Evolutionary conservation across 2,888 invertebrate genomes (phyloP).

Genomic region (Bombylius discolor): DNA sequence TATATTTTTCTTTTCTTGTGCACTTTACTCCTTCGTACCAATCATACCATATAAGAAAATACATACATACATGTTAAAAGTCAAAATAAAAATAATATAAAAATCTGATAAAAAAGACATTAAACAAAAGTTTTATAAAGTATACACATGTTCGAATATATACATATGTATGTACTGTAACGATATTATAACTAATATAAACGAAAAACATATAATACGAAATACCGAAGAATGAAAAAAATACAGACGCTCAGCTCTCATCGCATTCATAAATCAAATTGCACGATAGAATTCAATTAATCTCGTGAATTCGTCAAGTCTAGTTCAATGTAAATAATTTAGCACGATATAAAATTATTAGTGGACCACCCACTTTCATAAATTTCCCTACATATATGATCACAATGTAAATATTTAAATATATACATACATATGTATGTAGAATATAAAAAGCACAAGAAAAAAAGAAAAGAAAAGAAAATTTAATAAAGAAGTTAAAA

Average conservation of each 20-base stretch:
- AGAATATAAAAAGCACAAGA: not conserved
- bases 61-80: not conserved
- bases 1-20: not conserved
- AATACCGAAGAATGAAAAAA: not conserved
- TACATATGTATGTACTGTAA: not conserved
- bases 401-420: not conserved
- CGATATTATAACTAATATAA: too few relatives aligned
- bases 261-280: constrained; percentile 11
- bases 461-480: constrained; percentile 2
- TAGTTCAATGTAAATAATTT: constrained; percentile 14
- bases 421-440: not conserved
- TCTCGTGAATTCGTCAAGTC: constrained; percentile 14
- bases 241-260: not conserved
- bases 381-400: not conserved
- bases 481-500: too few relatives aligned
- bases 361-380: constrained; percentile 10
- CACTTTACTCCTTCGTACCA: not conserved
- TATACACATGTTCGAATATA: not conserved
- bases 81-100: too few relatives aligned
- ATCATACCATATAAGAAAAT: not conserved
- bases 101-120: too few relatives aligned
- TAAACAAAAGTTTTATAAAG: too few relatives aligned
- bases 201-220: not conserved
- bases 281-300: constrained; percentile 17
- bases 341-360: constrained; percentile 14